These are phyloP conservation scores for Galemys pyrenaicus DNA, from an alignment of 2,113 vertebrate species.

Conservation along the genomic window DNA sequence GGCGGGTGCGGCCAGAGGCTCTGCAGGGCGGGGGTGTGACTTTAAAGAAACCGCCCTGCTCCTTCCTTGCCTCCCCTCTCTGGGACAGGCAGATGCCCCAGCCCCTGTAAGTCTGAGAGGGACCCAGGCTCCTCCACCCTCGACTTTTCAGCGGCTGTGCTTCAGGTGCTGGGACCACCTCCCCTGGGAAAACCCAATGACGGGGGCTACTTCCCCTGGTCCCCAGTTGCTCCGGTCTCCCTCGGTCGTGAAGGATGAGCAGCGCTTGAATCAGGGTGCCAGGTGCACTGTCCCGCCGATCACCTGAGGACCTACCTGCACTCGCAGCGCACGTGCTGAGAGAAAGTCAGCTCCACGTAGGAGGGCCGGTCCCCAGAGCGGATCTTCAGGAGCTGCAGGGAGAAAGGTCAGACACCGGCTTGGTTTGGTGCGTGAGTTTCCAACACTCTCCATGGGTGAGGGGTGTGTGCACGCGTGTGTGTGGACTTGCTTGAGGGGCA, in stretches of 20 bases:
- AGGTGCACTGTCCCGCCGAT: background rate
- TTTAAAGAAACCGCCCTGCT: background rate
- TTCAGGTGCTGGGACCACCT: background rate
- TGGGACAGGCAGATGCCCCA: background rate
- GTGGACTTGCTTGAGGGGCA: too few relatives aligned
- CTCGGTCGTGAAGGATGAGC: background rate
- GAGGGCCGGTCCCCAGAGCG: slow-evolving; percentile 71
- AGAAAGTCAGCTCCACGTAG: slow-evolving; percentile 83
- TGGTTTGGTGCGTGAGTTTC: background rate
- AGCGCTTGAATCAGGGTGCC: background rate
- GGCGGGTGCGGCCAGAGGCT: background rate
- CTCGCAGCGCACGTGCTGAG: slow-evolving; percentile 82
- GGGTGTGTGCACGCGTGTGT: background rate
- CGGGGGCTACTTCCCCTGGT: background rate
- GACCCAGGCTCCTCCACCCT: background rate
- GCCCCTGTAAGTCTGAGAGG: background rate
- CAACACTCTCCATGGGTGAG: background rate
- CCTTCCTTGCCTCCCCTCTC: background rate
- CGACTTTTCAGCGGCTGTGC: background rate
- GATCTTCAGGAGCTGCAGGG: slow-evolving; percentile 86
- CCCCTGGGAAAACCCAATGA: background rate
- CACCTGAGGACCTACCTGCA: slow-evolving; percentile 82
- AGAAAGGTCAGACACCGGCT: slow-evolving; percentile 57
- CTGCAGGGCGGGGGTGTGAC: background rate
- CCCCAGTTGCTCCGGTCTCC: background rate